Percentiles rank a stretch among this genome's conserved stretches.
phyloP scores from a whole-genome alignment of 2,797 vertebrate species.

The Cygnus olor region DNA sequence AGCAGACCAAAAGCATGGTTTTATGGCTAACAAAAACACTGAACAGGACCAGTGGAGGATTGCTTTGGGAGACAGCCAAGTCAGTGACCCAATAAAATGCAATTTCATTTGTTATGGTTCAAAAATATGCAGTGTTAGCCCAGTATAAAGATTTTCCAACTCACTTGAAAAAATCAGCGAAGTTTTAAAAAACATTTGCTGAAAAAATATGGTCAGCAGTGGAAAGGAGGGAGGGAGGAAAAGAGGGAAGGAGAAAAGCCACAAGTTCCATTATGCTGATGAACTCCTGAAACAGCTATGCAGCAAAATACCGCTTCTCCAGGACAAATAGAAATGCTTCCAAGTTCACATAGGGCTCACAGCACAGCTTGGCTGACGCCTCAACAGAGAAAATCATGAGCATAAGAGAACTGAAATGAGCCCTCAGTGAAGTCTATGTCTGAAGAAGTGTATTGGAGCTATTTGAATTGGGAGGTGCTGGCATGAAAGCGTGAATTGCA shows the following conservation, averaged over 20 bases:
- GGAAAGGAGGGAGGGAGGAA: background rate
- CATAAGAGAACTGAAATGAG: background rate
- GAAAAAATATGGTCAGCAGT: background rate
- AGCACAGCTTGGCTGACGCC: background rate
- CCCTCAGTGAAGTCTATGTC: background rate
- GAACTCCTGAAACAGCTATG: background rate
- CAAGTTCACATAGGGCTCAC: background rate
- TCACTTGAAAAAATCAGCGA: background rate
- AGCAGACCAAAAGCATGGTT: background rate
- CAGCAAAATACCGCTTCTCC: background rate
- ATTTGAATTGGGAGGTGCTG: background rate
- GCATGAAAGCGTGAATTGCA: background rate
- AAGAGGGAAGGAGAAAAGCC: background rate
- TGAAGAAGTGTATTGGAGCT: background rate
- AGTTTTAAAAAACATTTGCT: background rate
- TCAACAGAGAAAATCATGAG: background rate
- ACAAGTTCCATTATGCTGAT: background rate
- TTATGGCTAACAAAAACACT: background rate
- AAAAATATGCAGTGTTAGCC: background rate
- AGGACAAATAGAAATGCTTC: background rate
- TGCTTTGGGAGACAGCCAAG: background rate
- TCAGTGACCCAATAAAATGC: background rate
- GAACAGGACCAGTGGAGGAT: background rate
- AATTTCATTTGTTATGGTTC: constrained; percentile 3
- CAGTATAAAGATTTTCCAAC: background rate